Evolutionary conservation across 1,140 invertebrate species (phyloP).

Genomic region (Tachypleus tridentatus): DNA sequence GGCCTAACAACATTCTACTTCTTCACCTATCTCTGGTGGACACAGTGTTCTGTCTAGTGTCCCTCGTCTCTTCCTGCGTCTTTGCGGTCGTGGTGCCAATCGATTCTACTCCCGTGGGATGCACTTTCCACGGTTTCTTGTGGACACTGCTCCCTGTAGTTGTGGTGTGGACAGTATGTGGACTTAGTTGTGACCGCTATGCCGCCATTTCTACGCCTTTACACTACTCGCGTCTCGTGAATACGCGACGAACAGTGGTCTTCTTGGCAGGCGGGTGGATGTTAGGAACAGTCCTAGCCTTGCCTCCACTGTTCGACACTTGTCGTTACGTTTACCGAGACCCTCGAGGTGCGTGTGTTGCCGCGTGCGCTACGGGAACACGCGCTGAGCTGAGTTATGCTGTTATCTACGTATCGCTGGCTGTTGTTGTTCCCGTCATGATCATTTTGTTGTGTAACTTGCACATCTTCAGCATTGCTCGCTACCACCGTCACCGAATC

Average conservation of each 20-base stretch:
- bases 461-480: conserved; percentile 55
- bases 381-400: conserved; percentile 44
- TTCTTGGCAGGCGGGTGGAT: conserved; percentile 40
- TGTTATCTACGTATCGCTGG: conserved; percentile 47
- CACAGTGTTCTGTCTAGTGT: conserved; percentile 46
- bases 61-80: conserved; percentile 39
- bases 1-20: conserved; percentile 54
- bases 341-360: conserved; percentile 47
- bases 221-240: conserved; percentile 58
- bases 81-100: background rate
- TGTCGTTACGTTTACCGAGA: conserved; percentile 42
- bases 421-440: conserved; percentile 51
- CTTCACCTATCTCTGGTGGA: conserved; percentile 56
- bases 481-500: conserved; percentile 66
- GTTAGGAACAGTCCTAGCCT: conserved; percentile 26
- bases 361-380: conserved; percentile 47
- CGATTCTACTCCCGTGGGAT: conserved; percentile 7
- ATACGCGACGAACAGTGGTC: conserved; percentile 44
- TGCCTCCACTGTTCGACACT: conserved; percentile 32
- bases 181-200: conserved; percentile 62
- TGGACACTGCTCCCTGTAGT: conserved; percentile 56
- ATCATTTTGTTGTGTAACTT: conserved; percentile 56
- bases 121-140: conserved; percentile 48
- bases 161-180: conserved; percentile 63
- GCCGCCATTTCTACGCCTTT: conserved; percentile 62